phyloP scores from a whole-genome alignment of 2,113 vertebrate species.

The Chlamydotis undulata region DNA sequence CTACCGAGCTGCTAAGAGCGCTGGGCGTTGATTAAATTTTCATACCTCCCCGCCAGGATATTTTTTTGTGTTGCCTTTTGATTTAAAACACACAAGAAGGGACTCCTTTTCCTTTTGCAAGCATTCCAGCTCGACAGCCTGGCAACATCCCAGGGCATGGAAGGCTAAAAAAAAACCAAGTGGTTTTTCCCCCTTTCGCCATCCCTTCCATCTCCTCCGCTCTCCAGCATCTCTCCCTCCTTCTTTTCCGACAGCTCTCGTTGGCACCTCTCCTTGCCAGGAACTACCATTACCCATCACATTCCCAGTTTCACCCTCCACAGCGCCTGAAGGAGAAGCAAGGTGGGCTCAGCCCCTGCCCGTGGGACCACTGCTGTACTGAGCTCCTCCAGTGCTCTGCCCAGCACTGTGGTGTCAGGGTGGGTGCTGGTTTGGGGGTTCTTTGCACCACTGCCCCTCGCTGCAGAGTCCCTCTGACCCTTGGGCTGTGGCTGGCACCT shows the following conservation, averaged over 20 bases:
- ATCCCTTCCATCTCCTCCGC: not conserved
- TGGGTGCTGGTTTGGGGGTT: not conserved
- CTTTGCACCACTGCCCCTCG: not conserved
- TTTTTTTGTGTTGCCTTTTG: not conserved
- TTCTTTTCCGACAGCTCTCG: not conserved
- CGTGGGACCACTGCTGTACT: not conserved
- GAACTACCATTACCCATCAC: not conserved
- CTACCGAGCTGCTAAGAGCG: not conserved
- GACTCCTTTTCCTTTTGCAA: not conserved
- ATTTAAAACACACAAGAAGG: conserved; percentile 19
- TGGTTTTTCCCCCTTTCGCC: not conserved
- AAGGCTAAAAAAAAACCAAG: not conserved
- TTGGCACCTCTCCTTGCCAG: not conserved
- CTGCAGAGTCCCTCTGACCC: not conserved
- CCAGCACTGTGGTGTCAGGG: not conserved
- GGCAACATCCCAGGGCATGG: not conserved
- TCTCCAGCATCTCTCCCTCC: not conserved
- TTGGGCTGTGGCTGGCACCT: not conserved
- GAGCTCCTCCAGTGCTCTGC: not conserved
- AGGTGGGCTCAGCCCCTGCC: not conserved
- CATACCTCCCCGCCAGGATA: conserved; percentile 27
- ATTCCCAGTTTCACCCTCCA: not conserved
- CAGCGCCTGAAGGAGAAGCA: not conserved
- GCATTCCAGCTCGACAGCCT: not conserved
- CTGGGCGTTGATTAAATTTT: conserved; percentile 70